Base-by-base conservation (phyloP, 2,113 vertebrate genomes). In the Cephalopholis sonnerati region DNA sequence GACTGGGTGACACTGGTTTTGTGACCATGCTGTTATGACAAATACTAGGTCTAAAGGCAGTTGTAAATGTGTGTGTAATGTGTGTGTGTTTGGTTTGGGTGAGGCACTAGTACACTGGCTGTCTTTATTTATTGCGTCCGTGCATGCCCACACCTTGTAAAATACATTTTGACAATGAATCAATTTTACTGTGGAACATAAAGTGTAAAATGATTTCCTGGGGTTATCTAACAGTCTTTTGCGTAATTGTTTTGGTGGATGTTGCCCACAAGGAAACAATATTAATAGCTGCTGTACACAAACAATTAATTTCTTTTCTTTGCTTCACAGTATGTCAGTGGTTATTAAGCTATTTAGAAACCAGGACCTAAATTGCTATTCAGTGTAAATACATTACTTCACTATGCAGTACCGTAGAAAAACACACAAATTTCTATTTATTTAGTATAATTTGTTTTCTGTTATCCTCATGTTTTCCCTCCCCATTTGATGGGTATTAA, bases 41-140 rank as follows among this genome's bases (percentile, higher is more conserved):
- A 74, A 69, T 76, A 25, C 39, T 46, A 82, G 46, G 65, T 59
- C 16, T 70, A n/a, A 7, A 39, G 18, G 36, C 44, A 54, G 74
- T 24, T 61, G 51, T 41, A 44, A 41, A 8, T 58, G 61, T 69
- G n/a, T 57, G 16, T 55, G 41, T 2, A 11, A 3, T 44, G 67
- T 46, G 32, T 66, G 17, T 68, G 62, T 48, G 36, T 57, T n/a
- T 74, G 50, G 41, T 71, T 50, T 36, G 46, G 54, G 65, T 64
- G 67, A 48, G 54, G 24, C 20, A 53, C n/a, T 24, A 58, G 25
- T 55, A 46, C 63, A 41, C 41, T 2, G 25, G 22, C 36, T 32
- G 8, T 27, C 20, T 54, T 53, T 54, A n/a, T 70, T 75, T 61
- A 63, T 32, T 73, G 11, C 3, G 1, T 13, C 32, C 7, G 5